phyloP scores from a whole-genome alignment of 2,888 invertebrate species.

The Tinea pellionella region DNA sequence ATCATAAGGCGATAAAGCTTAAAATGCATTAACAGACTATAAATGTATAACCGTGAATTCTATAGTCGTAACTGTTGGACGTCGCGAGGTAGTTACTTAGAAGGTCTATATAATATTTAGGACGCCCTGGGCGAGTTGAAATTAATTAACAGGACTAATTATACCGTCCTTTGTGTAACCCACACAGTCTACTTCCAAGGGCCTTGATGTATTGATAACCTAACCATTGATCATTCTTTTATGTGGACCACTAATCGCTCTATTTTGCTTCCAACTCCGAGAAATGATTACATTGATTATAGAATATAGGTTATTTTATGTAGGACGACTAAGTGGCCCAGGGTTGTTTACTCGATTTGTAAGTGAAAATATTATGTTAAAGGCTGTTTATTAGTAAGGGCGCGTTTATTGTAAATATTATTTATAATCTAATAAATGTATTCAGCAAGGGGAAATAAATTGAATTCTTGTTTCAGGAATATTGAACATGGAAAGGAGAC shows the following conservation, averaged over 20 bases:
- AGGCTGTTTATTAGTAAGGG: too few species aligned
- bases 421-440: neutral
- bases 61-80: neutral
- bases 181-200: neutral
- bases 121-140: neutral
- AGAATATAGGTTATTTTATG: neutral
- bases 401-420: neutral
- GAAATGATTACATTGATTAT: neutral
- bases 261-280: neutral
- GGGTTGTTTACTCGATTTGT: neutral
- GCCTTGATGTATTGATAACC: neutral
- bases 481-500: neutral
- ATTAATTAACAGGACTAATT: conserved; percentile 8
- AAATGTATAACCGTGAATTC: neutral
- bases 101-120: conserved; percentile 5
- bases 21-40: neutral
- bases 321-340: neutral
- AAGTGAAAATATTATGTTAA: too few species aligned
- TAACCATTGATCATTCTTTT: neutral
- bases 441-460: neutral
- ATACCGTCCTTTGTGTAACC: neutral
- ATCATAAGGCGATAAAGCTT: neutral
- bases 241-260: neutral
- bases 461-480: neutral
- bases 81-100: neutral